phyloP scores from a whole-genome alignment of 2,113 vertebrate species.

The Haliaeetus leucogaster region DNA sequence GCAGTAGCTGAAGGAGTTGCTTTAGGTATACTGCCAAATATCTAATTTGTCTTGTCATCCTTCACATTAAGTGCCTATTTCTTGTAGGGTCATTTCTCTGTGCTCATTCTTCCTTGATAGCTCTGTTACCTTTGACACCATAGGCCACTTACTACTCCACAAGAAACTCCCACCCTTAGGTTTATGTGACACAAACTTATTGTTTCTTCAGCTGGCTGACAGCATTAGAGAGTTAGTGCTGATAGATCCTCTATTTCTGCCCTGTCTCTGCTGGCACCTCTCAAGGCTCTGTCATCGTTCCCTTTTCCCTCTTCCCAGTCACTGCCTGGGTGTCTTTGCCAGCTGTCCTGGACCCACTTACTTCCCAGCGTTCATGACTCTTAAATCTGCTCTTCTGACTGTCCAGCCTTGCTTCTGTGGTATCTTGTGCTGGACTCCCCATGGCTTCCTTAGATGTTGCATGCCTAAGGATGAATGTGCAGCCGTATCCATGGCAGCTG shows the following conservation, averaged over 20 bases:
- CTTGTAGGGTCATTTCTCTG: constrained; percentile 54
- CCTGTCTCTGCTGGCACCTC: not conserved
- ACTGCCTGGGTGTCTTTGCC: not conserved
- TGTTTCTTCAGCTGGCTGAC: constrained; percentile 29
- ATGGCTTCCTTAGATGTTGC: not conserved
- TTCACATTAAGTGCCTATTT: constrained; percentile 38
- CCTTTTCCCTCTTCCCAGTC: not conserved
- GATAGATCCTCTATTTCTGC: not conserved
- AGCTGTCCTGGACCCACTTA: not conserved
- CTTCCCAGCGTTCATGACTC: not conserved
- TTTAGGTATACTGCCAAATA: constrained; percentile 56
- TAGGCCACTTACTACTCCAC: not conserved
- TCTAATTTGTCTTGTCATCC: constrained; percentile 65
- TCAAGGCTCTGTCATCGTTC: not conserved
- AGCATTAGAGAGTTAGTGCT: not conserved
- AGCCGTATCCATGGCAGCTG: not conserved
- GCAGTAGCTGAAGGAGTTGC: constrained; percentile 52
- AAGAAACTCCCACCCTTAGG: constrained; percentile 24
- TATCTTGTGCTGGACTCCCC: not conserved
- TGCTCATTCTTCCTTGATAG: constrained; percentile 50
- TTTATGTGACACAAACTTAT: constrained; percentile 27
- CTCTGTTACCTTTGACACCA: constrained; percentile 60
- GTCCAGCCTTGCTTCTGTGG: not conserved
- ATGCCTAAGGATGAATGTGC: not conserved
- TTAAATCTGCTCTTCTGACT: not conserved